Base-by-base conservation (phyloP, 1,140 invertebrate genomes). In the Drosophila triauraria region DNA sequence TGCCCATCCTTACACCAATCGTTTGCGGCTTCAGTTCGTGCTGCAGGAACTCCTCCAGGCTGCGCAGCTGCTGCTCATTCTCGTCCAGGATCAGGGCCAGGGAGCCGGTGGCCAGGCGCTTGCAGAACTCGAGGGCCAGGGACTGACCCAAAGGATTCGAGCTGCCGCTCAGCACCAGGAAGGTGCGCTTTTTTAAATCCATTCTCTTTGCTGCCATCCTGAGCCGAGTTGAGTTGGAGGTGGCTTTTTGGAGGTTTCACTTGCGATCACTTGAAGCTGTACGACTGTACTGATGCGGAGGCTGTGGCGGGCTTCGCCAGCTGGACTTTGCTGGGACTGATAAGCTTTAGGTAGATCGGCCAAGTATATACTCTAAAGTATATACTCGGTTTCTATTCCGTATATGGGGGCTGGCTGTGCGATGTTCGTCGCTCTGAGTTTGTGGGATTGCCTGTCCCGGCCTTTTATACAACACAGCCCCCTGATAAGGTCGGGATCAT, bases 21-120 rank as follows among this genome's bases (percentile, higher is more conserved):
- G 44, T 32, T 10, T 69, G 10, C 8, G 60, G 17, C 20, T 58
- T 43, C 15, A 90, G 51, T 42, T 70, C 72, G 7, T 62, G 42
- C 25, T 47, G 56, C 7, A 92, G 54, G 4, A 58, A 63, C 43
- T 85, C 47, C 59, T 62, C 43, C 57, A 91, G 38, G 4, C 27
- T 35, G 9, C 53, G 17, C 53, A 92, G 48, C 40, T 78, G 48
- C 44, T 78, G 51, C 53, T 94, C 91, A 72, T 96, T 95, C 76
- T 97, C 94, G 15, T 97, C 97, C 38, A 98, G 79, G 7, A 98
- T 93, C 13, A 98, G 77, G 70, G 97, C 93, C 17, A 95, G 78
- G 1, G 97, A 98, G 40, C 94, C 95, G 2, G 94, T 80, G 1
- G 94, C 94, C 61, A 94, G 90, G 60, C 94, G 94, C 9, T 57